Evolutionary conservation across 53 echinoderm and acorn worm genomes (phyloP), one percentile per base, ranked within the genome.

Genomic region (Paelopatides confundens): DNA sequence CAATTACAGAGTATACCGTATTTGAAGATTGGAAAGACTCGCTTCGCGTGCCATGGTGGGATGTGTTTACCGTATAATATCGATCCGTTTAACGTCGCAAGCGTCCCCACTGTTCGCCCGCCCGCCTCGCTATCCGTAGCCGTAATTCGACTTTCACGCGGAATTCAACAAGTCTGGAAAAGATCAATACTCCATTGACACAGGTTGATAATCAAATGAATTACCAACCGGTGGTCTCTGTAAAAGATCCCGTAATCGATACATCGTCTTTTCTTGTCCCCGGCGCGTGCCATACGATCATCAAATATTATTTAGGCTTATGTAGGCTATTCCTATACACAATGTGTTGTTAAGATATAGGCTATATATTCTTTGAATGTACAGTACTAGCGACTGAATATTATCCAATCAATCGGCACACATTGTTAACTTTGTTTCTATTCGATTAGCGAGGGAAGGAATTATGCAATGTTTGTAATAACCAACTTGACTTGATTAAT

Each of bases 151-250:
- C 58, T 74, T 67, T 67, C 31, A 39, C 74, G 74, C 74, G 74
- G 40, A 46, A 74, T 74, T 40, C 74, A 74, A 38, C 43, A 74
- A 74, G 74, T 74, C 37, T 36, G 18, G 43, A 26, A 24, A 36
- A 17, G 71, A 40, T 74, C 74, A 40, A 74, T 39, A 74, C 26
- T n/a, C 39, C 39, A 39, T 46, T 74, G 74, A 46, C 24, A 74
- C 74, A 74, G 74, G 74, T 74, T 74, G 74, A 35, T 74, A 74
- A 74, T 74, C 74, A 43, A 39, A 74, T 74, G 43, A 74, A 39
- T 35, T 40, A 74, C 74, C 43, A 74, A 27, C 46, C 40, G 39
- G 58, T 58, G 58, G 15, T 21, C 21, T 23, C 58, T 58, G 21
- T 74, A 27, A 74, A 39, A 36, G 74, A 39, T n/a, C 23, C 39